phyloP scores from a whole-genome alignment of 23 tunicate species.

The Oikopleura albicans region DNA sequence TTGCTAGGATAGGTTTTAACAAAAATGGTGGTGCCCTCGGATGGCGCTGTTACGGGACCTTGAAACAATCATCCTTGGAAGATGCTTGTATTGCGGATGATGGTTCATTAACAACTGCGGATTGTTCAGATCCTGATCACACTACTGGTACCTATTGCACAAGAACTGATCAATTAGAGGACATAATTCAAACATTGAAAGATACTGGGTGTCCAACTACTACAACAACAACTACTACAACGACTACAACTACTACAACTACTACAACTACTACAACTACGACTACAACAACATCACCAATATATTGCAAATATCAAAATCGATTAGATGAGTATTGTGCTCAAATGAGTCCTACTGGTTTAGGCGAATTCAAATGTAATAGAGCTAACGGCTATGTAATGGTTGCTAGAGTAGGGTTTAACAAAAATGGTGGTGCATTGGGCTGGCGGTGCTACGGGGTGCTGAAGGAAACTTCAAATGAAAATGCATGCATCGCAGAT shows the following conservation, averaged over 20 bases:
- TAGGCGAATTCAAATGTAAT: neutral
- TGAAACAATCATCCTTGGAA: neutral
- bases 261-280: neutral
- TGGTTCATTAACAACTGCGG: neutral
- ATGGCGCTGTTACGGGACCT: neutral
- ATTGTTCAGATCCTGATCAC: neutral
- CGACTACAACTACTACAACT: neutral
- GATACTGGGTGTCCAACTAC: neutral
- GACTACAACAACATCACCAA: neutral
- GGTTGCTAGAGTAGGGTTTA: neutral
- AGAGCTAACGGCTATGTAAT: neutral
- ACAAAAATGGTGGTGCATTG: neutral
- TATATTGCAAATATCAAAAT: neutral
- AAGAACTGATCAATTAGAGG: neutral
- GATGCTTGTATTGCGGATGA: slow-evolving; percentile 1
- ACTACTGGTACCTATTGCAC: neutral
- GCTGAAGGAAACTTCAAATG: neutral
- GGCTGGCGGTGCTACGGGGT: neutral
- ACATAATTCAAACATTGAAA: neutral
- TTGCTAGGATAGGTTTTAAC: neutral
- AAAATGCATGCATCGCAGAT: neutral
- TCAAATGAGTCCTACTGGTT: neutral
- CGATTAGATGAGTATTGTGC: neutral
- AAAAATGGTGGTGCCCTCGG: neutral
- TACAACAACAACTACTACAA: neutral